Percentiles rank a stretch among this genome's conserved stretches.
Conservation (phyloP, 2,888 invertebrate species). For the Microctonus hyperodae region DNA sequence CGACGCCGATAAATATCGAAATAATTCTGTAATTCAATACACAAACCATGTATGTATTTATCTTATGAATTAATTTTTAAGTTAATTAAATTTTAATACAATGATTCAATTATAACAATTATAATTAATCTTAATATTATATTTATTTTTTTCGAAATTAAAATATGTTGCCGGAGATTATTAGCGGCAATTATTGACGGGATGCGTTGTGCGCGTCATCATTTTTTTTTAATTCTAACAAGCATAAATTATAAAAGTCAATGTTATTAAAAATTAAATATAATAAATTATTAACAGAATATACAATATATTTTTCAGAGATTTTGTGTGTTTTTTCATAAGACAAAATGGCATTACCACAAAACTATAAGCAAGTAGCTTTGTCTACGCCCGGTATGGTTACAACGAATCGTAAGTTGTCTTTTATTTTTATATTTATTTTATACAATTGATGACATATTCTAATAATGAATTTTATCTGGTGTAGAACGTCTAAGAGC, state of each 20-base stretch:
- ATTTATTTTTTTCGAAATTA: neutral
- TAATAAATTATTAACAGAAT: no score
- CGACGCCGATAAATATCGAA: no score
- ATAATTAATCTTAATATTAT: neutral
- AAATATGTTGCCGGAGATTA: neutral
- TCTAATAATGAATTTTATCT: constrained; percentile 35
- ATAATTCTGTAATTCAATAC: no score
- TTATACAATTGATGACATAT: constrained; percentile 6
- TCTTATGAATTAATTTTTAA: no score
- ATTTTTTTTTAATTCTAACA: neutral
- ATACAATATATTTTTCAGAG: neutral
- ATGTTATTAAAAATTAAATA: neutral
- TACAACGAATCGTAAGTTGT: constrained; percentile 76
- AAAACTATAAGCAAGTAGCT: constrained; percentile 85
- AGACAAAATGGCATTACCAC: constrained; percentile 77
- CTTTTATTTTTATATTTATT: constrained; percentile 2
- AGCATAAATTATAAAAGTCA: neutral
- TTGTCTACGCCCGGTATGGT: constrained; percentile 77
- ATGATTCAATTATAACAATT: no score
- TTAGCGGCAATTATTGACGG: neutral
- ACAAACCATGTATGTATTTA: no score
- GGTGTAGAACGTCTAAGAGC: constrained; percentile 69
- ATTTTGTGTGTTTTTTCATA: neutral
- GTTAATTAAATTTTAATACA: no score
- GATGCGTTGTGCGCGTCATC: constrained; percentile 27